phyloP scores from a whole-genome alignment of 2,888 invertebrate genomes.

The Choristoneura rosaceana region DNA sequence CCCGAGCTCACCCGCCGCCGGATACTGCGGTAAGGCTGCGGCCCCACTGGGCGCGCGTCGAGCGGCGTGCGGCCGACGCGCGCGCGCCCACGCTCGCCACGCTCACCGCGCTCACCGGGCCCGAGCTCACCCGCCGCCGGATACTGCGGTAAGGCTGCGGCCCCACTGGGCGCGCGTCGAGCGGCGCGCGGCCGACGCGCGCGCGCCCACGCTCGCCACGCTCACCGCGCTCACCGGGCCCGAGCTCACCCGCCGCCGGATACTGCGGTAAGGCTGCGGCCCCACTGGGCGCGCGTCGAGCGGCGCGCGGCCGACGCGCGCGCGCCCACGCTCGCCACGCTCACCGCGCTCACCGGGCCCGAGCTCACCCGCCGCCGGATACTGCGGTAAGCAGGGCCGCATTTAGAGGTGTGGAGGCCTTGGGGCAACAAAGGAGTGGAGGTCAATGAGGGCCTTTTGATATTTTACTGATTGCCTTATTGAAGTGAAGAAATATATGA shows the following conservation, averaged over 20 bases:
- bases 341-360: slow-evolving; percentile 70
- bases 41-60: slow-evolving; percentile 67
- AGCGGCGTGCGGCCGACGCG: slow-evolving; percentile 60
- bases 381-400: too few relatives aligned
- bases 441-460: too few relatives aligned
- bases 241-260: slow-evolving; percentile 67
- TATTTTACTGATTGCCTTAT: too few relatives aligned
- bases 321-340: slow-evolving; percentile 63
- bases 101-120: slow-evolving; percentile 69
- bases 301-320: slow-evolving; percentile 57
- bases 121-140: slow-evolving; percentile 67
- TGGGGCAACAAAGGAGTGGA: too few relatives aligned
- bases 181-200: slow-evolving; percentile 58
- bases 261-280: slow-evolving; percentile 70
- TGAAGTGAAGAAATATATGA: too few relatives aligned
- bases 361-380: slow-evolving; percentile 70
- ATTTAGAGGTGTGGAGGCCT: too few relatives aligned
- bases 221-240: slow-evolving; percentile 71
- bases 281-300: slow-evolving; percentile 68
- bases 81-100: slow-evolving; percentile 64
- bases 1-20: slow-evolving; percentile 67
- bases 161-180: slow-evolving; percentile 69
- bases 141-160: slow-evolving; percentile 66
- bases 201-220: slow-evolving; percentile 64
- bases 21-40: slow-evolving; percentile 67